These are phyloP conservation scores for Protonemura montana DNA, from an alignment of 2,888 invertebrate species.

Conservation along the genomic window DNA sequence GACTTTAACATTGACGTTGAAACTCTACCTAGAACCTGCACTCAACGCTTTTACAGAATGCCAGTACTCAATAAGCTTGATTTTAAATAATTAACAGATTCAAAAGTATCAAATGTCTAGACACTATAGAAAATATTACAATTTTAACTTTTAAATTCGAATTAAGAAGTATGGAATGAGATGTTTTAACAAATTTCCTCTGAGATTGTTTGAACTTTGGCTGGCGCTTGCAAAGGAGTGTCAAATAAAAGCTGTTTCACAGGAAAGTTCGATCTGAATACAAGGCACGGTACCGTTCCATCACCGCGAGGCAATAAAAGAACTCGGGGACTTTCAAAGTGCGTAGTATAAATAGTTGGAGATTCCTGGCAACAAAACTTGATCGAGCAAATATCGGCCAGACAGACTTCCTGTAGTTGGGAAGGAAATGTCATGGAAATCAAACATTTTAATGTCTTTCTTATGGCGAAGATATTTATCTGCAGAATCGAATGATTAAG, in stretches of 20 bases:
- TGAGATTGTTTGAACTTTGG: neutral
- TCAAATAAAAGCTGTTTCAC: neutral
- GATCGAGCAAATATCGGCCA: neutral
- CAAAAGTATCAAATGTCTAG: too few species aligned
- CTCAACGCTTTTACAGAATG: too few species aligned
- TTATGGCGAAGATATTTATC: too few species aligned
- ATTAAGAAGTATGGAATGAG: neutral
- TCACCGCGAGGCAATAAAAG: neutral
- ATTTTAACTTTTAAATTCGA: neutral
- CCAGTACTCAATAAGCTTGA: too few species aligned
- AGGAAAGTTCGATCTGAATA: neutral
- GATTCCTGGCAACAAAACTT: neutral
- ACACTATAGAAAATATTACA: too few species aligned
- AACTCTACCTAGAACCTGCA: too few species aligned
- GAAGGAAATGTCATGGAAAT: neutral
- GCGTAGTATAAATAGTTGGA: neutral
- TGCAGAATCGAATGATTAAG: too few species aligned
- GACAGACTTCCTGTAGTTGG: neutral
- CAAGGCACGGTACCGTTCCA: neutral
- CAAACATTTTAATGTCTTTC: neutral
- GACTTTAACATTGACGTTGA: too few species aligned
- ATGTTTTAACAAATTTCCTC: neutral
- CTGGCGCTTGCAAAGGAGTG: neutral
- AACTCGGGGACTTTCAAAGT: neutral
- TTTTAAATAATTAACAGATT: too few species aligned